Base-by-base conservation (phyloP, 1,140 invertebrate species). In the Brachionus manjavacas region DNA sequence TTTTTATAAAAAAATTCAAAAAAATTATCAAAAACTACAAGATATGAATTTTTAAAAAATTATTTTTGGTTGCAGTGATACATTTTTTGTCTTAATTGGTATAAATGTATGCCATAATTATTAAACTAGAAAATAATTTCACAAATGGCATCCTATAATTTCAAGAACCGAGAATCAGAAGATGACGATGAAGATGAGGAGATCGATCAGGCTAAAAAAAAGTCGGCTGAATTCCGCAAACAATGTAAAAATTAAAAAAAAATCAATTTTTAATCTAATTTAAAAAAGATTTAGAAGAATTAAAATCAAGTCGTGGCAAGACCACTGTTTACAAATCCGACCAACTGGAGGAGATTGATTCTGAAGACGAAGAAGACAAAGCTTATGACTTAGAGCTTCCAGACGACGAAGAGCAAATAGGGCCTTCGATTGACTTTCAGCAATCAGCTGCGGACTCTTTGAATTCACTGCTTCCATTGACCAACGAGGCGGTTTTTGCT, bases 121-220 rank as follows among this genome's bases (percentile, higher is more conserved):
- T 9, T 64, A 20, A 35, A 64, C 4, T 25, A 64, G 25, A 68
- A n/a, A 68, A 31, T 68, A 23, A n/a, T 46, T 39, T 23, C 14
- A 20, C 16, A 76, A 76, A 76, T 76, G 72, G 72, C 72, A 49
- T 49, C n/a, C 52, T 76, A 14, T 23, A 76, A 76, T 49, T 49
- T 49, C 52, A 31, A 12, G 20, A 76, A 46, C 25, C 39, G 72
- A 7, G 41, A 46, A 28, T 46, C 41, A 8, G 72, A 76, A 1
- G 72, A 76, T 25, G 72, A 76, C 20, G 41, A 76, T 12, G 72
- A 76, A 39, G 72, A 76, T 25, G 72, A 76, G 9, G 41, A 76
- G 1, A 49, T 49, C 25, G 41, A 49, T 12, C 20, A 76, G 20
- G 43, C 43, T 14, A 76, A 49, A 46, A 4, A 76, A 49, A 46